Base-by-base conservation (phyloP, 2,113 vertebrate species). In the Cervus canadensis region DNA sequence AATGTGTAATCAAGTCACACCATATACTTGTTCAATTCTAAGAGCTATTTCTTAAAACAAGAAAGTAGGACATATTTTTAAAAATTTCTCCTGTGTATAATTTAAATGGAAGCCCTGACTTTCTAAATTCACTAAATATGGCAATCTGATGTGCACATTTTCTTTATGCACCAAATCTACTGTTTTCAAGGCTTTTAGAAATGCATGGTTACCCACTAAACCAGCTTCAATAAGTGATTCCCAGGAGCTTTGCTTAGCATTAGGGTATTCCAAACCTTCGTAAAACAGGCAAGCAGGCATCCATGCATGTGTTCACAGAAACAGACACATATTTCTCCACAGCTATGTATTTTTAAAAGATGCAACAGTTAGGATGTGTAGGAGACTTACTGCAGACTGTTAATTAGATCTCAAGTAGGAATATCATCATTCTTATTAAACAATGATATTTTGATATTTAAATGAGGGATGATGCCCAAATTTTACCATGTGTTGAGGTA, bases 101-200 rank as follows among this genome's bases (percentile, higher is more conserved):
- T 16, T 97, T 96, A 45, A 93, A 79, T 48, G n/a, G 50, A 15
- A 86, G 17, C 15, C 6, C 40, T 59, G 14, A 76, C n/a, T 91
- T 97, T 92, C 40, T 95, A 94, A 71, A 81, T 57, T 64, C 50
- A 85, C 45, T 88, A 90, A 84, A 71, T 57, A 85, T 88, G 52
- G 26, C 79, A 88, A 81, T 79, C 6, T 52, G 45, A 93, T 59
- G 1, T 81, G 6, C 5, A 43, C 16, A 11, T 85, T 40, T 67
- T 88, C 33, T 40, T n/a, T 87, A 43, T 48, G 10, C 81, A 62
- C n/a, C 43, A 6, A 93, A 86, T 48, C 12, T 81, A 76, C 28
- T 76, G 12, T 78, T 71, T 16, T 82, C 54, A 74, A 93, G 79
- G 45, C 86, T 95, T 82, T 93, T 89, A 91, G 86, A 86, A 93